These are phyloP conservation scores for Metallyticus violacea DNA, from an alignment of 2,888 invertebrate genomes.

Conservation along the genomic window DNA sequence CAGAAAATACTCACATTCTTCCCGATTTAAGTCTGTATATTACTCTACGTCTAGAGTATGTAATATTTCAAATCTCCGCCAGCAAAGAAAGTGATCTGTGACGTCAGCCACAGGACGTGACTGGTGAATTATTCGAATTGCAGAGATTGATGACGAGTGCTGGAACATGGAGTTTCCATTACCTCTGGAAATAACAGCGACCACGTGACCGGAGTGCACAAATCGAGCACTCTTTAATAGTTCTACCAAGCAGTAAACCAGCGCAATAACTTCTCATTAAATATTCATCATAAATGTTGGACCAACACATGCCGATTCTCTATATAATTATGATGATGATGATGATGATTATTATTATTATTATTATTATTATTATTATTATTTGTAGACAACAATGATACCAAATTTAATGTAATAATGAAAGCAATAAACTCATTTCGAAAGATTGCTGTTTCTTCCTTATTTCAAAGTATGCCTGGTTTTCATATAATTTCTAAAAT, in stretches of 20 bases:
- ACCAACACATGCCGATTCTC: too few species aligned
- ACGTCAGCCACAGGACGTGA: background rate
- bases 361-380: too few species aligned
- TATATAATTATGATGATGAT: too few species aligned
- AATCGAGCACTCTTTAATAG: background rate
- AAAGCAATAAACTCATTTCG: too few species aligned
- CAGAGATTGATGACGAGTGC: conserved; percentile 37
- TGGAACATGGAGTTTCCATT: conserved; percentile 48
- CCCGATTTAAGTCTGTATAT: background rate
- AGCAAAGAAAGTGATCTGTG: background rate
- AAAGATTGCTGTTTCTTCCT: too few species aligned
- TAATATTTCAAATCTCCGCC: background rate
- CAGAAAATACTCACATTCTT: background rate
- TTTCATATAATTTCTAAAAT: too few species aligned
- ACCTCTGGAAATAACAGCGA: conserved; percentile 35
- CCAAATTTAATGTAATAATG: too few species aligned
- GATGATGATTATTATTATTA: too few species aligned
- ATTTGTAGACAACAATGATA: too few species aligned
- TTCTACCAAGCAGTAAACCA: background rate
- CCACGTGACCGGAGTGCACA: conserved; percentile 22
- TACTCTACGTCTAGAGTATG: background rate
- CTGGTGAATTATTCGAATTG: background rate
- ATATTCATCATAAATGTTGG: too few species aligned
- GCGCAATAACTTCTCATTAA: too few species aligned
- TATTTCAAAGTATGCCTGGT: too few species aligned